phyloP scores from a whole-genome alignment of 1,140 invertebrate genomes.

The Bradysia coprophila region DNA sequence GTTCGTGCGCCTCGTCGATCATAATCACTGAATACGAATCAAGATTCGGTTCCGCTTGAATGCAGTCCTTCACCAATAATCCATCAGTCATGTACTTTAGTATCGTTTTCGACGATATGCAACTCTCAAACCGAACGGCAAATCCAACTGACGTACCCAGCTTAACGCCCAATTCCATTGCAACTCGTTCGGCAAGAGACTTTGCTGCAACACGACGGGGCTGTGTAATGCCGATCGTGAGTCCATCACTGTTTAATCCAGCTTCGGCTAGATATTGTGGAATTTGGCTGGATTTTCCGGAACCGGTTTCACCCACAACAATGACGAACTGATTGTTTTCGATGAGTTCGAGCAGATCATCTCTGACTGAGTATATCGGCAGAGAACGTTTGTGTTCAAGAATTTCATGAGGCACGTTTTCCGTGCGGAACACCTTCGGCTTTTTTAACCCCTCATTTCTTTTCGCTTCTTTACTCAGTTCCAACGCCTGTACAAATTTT shows the following conservation, averaged over 20 bases:
- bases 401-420: too few relatives aligned
- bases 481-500: too few relatives aligned
- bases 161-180: constrained; percentile 57
- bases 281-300: constrained; percentile 95
- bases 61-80: constrained; percentile 94
- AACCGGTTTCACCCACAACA: constrained; percentile 85
- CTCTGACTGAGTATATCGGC: too few relatives aligned
- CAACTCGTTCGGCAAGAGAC: constrained; percentile 68
- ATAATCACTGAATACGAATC: constrained; percentile 91
- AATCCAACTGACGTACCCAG: constrained; percentile 74
- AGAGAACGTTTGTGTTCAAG: too few relatives aligned
- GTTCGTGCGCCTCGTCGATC: constrained; percentile 98
- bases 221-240: constrained; percentile 75
- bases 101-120: too few relatives aligned
- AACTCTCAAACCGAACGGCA: constrained; percentile 68
- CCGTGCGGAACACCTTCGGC: too few relatives aligned
- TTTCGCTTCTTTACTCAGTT: too few relatives aligned
- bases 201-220: constrained; percentile 81
- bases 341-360: too few relatives aligned
- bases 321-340: constrained; percentile 95
- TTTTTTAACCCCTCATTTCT: too few relatives aligned
- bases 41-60: constrained; percentile 88
- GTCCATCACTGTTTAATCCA: constrained; percentile 46
- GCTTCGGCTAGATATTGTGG: constrained; percentile 93
- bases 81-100: constrained; percentile 99